phyloP scores from a whole-genome alignment of 2,797 vertebrate genomes.

The Lacerta agilis region DNA sequence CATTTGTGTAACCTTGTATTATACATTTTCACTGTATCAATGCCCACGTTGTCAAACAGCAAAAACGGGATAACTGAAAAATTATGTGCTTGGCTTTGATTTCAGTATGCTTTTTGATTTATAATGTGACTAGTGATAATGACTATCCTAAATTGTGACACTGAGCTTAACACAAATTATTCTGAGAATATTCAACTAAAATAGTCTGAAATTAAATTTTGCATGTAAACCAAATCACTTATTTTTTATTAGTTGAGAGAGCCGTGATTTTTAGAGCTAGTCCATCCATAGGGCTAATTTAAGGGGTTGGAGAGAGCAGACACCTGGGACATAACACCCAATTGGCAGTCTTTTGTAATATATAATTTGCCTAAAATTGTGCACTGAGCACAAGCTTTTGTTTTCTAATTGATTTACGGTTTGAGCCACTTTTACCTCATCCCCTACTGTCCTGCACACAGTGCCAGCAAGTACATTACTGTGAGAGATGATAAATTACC shows the following conservation, averaged over 20 bases:
- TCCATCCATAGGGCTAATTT: constrained; percentile 72
- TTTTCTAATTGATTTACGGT: constrained; percentile 89
- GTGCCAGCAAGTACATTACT: constrained; percentile 84
- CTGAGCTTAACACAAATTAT: neutral
- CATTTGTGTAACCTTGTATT: neutral
- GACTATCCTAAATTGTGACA: neutral
- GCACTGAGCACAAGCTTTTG: constrained; percentile 82
- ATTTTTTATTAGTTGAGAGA: neutral
- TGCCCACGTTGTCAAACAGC: neutral
- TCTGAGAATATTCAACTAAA: neutral
- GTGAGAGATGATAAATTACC: constrained; percentile 86
- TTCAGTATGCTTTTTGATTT: neutral
- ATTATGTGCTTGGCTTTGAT: neutral
- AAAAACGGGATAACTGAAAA: neutral
- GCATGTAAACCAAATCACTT: constrained; percentile 4
- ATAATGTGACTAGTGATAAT: neutral
- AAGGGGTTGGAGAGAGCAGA: constrained; percentile 52
- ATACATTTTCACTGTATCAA: neutral
- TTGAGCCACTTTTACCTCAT: constrained; percentile 81
- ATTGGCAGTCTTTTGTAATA: constrained; percentile 82
- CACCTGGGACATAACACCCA: constrained; percentile 79
- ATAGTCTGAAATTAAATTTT: constrained; percentile 8
- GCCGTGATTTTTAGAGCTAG: neutral
- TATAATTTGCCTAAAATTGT: constrained; percentile 84
- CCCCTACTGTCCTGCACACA: constrained; percentile 76